These are phyloP conservation scores for Chaetophractus vellerosus DNA, from an alignment of 2,797 vertebrate genomes.

Conservation along the genomic window DNA sequence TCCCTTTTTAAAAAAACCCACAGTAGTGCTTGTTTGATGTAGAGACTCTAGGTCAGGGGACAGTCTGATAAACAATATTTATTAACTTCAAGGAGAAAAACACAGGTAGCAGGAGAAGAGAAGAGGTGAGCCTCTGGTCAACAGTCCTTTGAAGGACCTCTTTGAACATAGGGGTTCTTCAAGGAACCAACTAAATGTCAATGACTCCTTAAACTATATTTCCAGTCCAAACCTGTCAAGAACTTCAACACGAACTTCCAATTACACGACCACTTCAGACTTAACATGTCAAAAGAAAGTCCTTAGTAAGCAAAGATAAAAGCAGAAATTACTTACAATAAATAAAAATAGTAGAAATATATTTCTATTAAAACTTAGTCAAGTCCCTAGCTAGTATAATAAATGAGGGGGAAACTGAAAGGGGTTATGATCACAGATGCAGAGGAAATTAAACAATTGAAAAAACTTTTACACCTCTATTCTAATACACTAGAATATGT, in stretches of 20 bases:
- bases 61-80: background rate
- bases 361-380: slow-evolving; percentile 40
- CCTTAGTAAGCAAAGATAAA: slow-evolving; percentile 37
- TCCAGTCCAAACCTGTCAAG: background rate
- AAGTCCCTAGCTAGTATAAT: background rate
- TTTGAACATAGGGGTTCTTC: background rate
- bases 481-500: background rate
- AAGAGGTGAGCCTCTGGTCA: background rate
- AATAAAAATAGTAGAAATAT: slow-evolving; percentile 36
- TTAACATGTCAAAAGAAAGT: slow-evolving; percentile 24
- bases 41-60: background rate
- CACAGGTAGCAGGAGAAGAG: background rate
- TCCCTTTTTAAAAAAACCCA: background rate
- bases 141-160: background rate
- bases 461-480: slow-evolving; percentile 25
- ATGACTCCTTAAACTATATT: background rate
- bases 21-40: background rate
- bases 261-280: background rate
- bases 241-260: slow-evolving; percentile 35
- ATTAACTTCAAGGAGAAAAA: background rate
- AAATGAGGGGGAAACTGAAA: background rate
- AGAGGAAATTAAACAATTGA: slow-evolving; percentile 47
- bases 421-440: background rate
- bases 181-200: background rate
- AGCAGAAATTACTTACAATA: slow-evolving; percentile 6